Conservation (phyloP, 2,113 vertebrate genomes). For the Dromas ardeola region DNA sequence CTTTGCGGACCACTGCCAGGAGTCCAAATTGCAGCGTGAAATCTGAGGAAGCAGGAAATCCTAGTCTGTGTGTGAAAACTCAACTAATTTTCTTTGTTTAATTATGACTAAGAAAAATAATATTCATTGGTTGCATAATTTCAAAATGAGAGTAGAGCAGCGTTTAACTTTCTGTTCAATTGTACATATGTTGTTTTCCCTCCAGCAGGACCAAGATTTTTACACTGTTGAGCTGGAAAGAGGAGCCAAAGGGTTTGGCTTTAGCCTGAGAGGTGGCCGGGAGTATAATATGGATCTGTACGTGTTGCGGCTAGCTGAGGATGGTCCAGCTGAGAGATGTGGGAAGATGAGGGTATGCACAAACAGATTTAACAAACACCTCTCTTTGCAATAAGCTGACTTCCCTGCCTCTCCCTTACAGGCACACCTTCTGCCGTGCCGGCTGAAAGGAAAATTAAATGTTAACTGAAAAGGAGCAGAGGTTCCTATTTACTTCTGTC, state of each 20-base stretch:
- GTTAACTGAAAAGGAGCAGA: not conserved
- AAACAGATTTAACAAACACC: not conserved
- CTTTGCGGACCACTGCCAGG: not conserved
- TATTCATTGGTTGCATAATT: not conserved
- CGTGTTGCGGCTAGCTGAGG: conserved; percentile 94
- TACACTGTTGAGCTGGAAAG: conserved; percentile 97
- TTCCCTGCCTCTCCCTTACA: not conserved
- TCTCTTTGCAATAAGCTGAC: not conserved
- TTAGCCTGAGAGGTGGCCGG: conserved; percentile 94
- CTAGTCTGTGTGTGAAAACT: not conserved
- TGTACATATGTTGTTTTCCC: not conserved
- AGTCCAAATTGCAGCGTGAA: not conserved
- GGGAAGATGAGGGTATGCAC: conserved; percentile 95
- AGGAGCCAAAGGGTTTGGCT: conserved; percentile 98
- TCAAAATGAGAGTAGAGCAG: not conserved
- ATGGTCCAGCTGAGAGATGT: conserved; percentile 93
- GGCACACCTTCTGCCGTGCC: not conserved
- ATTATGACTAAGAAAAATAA: not conserved
- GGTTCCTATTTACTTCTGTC: not conserved
- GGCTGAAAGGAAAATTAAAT: not conserved
- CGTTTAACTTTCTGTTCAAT: not conserved
- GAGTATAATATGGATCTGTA: conserved; percentile 99
- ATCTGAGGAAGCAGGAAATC: not conserved
- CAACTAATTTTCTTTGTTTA: not conserved
- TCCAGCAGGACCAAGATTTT: conserved; percentile 88